Conservation (phyloP, 2,797 vertebrate genomes). For the Valencia hispanica region DNA sequence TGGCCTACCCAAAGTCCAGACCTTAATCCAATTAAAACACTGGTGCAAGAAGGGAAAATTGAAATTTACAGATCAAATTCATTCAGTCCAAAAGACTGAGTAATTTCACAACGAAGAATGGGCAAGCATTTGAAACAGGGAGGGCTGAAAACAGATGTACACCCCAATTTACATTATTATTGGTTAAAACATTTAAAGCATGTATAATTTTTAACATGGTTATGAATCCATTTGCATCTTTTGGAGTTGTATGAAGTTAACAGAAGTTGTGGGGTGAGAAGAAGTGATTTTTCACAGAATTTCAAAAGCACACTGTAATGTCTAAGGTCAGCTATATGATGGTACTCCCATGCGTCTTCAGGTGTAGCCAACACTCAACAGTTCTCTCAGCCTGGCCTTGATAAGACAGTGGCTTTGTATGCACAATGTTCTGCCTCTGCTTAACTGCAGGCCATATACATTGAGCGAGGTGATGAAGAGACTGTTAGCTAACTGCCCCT, state of each 20-base stretch:
- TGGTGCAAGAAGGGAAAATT: neutral
- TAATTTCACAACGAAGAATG: neutral
- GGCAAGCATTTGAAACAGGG: neutral
- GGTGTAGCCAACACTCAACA: constrained; percentile 36
- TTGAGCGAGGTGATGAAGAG: constrained; percentile 74
- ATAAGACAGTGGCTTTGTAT: constrained; percentile 33
- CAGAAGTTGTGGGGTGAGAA: constrained; percentile 40
- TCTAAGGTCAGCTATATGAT: constrained; percentile 59
- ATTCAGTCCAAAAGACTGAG: neutral
- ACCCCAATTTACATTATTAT: neutral
- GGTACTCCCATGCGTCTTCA: constrained; percentile 35
- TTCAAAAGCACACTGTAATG: constrained; percentile 62
- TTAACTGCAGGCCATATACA: constrained; percentile 43
- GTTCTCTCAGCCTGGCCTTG: constrained; percentile 21
- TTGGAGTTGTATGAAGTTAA: neutral
- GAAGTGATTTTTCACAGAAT: constrained; percentile 60
- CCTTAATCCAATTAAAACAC: neutral
- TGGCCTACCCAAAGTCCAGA: neutral
- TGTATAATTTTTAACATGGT: neutral
- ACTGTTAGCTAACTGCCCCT: constrained; percentile 55
- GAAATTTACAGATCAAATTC: neutral
- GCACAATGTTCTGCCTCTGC: constrained; percentile 33
- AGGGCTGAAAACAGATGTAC: neutral
- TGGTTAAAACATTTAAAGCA: neutral
- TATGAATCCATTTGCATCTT: neutral